Evolutionary conservation across 2,888 invertebrate species (phyloP), one percentile per base, ranked within the genome.

Genomic region (Lithophane socia): DNA sequence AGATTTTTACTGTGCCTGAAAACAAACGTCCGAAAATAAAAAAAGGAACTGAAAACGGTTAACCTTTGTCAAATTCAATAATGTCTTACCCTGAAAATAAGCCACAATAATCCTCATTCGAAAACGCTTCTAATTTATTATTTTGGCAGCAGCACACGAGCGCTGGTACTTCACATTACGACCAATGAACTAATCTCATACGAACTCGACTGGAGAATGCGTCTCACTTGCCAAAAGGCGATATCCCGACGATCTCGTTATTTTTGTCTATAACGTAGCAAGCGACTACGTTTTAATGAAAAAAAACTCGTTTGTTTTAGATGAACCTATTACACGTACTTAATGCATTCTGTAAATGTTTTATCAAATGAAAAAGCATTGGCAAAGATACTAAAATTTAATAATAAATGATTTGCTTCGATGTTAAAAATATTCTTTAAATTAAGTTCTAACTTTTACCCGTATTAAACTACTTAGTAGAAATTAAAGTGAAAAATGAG

Each of bases 401-500:
- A n/a, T 69, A 63, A 44, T 61, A 60, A 49, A 69, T 56, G 10
- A 56, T 78, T 63, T 64, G 37, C 10, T 47, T 52, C 37, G 8
- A 2, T 63, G 37, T 63, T 67, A 13, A 52, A 60, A 66, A 68
- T 52, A 58, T 29, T 63, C n/a, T 71, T 64, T 69, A 47, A 74
- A 67, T 54, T 49, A 12, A 73, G 24, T 70, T 79, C 24, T n/a
- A 47, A 65, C 21, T 70, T 49, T 56, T 52, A 18, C 44, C 18
- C 12, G 13, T 42, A 73, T n/a, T 76, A 49, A 75, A 65, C 37
- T 37, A 37, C 37, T 37, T 37, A 37, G 37, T 37, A 75, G 42
- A 78, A 79, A 77, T 75, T 80, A 56, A 82, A 71, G 47, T 73
- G 64, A 74, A 77, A 83, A 76, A 82, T 68, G n/a, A 49, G 69